Evolutionary conservation across 2,113 vertebrate species (phyloP).

Genomic region (Psilopogon haemacephalus): DNA sequence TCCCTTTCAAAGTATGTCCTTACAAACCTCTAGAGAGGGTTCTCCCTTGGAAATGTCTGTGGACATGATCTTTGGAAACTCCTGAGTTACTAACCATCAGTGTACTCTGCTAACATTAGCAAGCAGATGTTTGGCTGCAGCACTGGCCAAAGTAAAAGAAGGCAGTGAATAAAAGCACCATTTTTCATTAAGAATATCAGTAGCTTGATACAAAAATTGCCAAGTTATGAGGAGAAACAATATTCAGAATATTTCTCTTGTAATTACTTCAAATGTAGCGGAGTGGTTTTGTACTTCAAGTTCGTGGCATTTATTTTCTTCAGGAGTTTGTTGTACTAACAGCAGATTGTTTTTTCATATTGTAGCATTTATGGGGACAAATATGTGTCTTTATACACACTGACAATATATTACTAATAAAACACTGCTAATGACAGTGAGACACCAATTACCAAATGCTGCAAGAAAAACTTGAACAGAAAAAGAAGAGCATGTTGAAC

Average conservation of each 20-base stretch:
- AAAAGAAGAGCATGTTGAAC: background rate
- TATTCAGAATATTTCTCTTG: conserved; percentile 46
- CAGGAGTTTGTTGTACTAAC: conserved; percentile 57
- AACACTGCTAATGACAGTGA: background rate
- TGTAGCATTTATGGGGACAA: conserved; percentile 34
- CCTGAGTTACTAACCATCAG: background rate
- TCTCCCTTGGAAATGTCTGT: background rate
- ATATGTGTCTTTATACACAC: background rate
- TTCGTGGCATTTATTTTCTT: conserved; percentile 38
- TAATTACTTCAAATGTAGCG: conserved; percentile 44
- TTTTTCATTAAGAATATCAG: conserved; percentile 28
- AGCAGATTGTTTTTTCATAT: conserved; percentile 45
- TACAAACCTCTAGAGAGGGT: background rate
- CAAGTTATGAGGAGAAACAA: conserved; percentile 64
- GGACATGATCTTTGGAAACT: conserved; percentile 2
- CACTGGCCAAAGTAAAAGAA: background rate
- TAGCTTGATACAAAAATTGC: conserved; percentile 38
- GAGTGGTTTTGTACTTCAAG: conserved; percentile 34
- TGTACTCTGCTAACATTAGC: conserved; percentile 1
- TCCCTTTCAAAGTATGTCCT: background rate
- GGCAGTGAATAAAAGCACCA: background rate
- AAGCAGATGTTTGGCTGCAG: conserved; percentile 46
- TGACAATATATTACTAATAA: background rate
- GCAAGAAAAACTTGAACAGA: background rate
- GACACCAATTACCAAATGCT: background rate